A percentile compares a stretch with the other conserved stretches of the same genome.
phyloP scores from a whole-genome alignment of 1,140 invertebrate species.

The Elymnias hypermnestra region DNA sequence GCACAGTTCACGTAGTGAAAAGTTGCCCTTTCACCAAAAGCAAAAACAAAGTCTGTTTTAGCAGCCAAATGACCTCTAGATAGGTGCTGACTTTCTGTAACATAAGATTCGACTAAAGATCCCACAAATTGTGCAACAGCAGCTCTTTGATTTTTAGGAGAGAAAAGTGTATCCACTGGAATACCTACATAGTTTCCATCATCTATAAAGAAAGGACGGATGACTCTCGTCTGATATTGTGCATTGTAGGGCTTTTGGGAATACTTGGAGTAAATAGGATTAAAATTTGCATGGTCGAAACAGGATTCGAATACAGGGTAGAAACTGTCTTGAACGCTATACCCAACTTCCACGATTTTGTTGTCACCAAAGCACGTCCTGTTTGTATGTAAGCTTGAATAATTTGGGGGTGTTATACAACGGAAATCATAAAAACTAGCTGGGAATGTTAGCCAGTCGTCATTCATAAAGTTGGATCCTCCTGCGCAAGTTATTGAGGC shows the following conservation, averaged over 20 bases:
- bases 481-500: slow-evolving; percentile 42
- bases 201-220: slow-evolving; percentile 49
- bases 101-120: slow-evolving; percentile 30
- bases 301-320: slow-evolving; percentile 57
- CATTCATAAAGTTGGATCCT: slow-evolving; percentile 47
- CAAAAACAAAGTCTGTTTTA: slow-evolving; percentile 81
- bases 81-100: slow-evolving; percentile 52
- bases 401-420: slow-evolving; percentile 34
- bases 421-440: slow-evolving; percentile 40
- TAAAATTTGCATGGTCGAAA: slow-evolving; percentile 40
- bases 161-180: slow-evolving; percentile 45
- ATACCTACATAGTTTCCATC: slow-evolving; percentile 34
- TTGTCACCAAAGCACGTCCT: slow-evolving; percentile 47
- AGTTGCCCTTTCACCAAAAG: slow-evolving; percentile 78
- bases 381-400: slow-evolving; percentile 41
- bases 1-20: slow-evolving; percentile 82
- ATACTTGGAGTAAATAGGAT: slow-evolving; percentile 56
- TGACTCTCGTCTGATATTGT: slow-evolving; percentile 48
- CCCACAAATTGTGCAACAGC: slow-evolving; percentile 48
- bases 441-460: slow-evolving; percentile 40
- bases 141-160: slow-evolving; percentile 37
- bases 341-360: slow-evolving; percentile 52
- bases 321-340: slow-evolving; percentile 41
- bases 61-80: slow-evolving; percentile 82
- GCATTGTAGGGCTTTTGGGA: slow-evolving; percentile 61